Evolutionary conservation across 2,113 vertebrate genomes (phyloP).

Genomic region (Limnothrissa miodon): DNA sequence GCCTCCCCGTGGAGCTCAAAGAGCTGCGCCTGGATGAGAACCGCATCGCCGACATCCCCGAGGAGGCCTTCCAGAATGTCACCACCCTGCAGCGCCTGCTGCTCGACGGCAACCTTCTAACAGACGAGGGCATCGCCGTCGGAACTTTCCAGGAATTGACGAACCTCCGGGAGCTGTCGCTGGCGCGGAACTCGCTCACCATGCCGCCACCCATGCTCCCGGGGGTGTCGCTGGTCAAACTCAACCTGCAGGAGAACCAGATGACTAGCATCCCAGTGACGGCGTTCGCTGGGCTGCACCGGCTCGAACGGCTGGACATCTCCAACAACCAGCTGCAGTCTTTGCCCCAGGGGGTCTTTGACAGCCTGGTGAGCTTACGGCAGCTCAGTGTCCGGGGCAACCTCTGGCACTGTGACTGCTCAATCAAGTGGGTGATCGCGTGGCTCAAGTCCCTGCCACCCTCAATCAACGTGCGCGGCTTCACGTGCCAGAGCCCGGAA

Average conservation of each 20-base stretch:
- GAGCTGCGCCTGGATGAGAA: slow-evolving; percentile 96
- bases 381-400: slow-evolving; percentile 91
- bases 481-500: slow-evolving; percentile 91
- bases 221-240: slow-evolving; percentile 81
- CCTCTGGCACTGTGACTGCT: slow-evolving; percentile 93
- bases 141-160: slow-evolving; percentile 89
- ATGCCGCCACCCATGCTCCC: slow-evolving; percentile 87
- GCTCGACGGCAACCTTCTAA: slow-evolving; percentile 92
- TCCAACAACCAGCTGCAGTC: slow-evolving; percentile 90
- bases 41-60: slow-evolving; percentile 88
- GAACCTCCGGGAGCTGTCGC: slow-evolving; percentile 89
- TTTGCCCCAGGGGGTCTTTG: slow-evolving; percentile 88
- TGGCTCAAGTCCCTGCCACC: slow-evolving; percentile 90
- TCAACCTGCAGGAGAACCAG: slow-evolving; percentile 96
- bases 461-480: slow-evolving; percentile 88
- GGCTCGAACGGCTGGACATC: slow-evolving; percentile 90
- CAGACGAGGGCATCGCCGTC: slow-evolving; percentile 88
- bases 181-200: slow-evolving; percentile 91
- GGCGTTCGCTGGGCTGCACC: slow-evolving; percentile 84
- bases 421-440: slow-evolving; percentile 94
- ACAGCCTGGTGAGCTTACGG: slow-evolving; percentile 82
- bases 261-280: slow-evolving; percentile 87
- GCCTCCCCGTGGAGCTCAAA: slow-evolving; percentile 86
- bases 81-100: slow-evolving; percentile 89
- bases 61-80: slow-evolving; percentile 94